phyloP scores from a whole-genome alignment of 2,888 invertebrate species.

The Acronicta leporina region DNA sequence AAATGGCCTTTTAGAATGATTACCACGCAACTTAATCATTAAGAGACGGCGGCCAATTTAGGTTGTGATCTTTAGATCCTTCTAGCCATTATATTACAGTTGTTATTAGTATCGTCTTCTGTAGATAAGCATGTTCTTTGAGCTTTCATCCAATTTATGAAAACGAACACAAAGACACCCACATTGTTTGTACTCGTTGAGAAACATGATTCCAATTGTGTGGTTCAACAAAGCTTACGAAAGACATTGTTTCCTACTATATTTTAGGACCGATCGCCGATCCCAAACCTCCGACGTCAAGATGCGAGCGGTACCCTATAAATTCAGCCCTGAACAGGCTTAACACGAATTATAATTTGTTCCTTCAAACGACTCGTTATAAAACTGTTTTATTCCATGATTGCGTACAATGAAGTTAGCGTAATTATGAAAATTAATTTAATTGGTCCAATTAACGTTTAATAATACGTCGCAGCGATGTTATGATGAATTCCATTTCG shows the following conservation, averaged over 20 bases:
- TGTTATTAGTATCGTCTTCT: too few relatives aligned
- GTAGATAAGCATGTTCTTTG: too few relatives aligned
- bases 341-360: constrained; percentile 29
- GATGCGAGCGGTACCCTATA: constrained; percentile 27
- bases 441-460: constrained; percentile 29
- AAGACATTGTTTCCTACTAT: constrained; percentile 22
- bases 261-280: constrained; percentile 23
- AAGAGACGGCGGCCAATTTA: too few relatives aligned
- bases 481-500: neutral
- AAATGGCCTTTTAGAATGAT: constrained; percentile 25
- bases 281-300: constrained; percentile 27
- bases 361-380: constrained; percentile 17
- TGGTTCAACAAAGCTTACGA: constrained; percentile 22
- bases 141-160: neutral
- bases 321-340: constrained; percentile 11
- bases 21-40: constrained; percentile 46
- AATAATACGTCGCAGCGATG: neutral
- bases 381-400: constrained; percentile 15
- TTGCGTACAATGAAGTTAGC: constrained; percentile 11
- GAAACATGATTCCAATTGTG: constrained; percentile 18
- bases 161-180: neutral
- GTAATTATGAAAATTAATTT: constrained; percentile 31
- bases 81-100: too few relatives aligned
- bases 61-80: too few relatives aligned
- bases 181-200: too few relatives aligned